These are phyloP conservation scores for Pelodiscus sinensis DNA, from an alignment of 2,113 vertebrate species.

Conservation along the genomic window DNA sequence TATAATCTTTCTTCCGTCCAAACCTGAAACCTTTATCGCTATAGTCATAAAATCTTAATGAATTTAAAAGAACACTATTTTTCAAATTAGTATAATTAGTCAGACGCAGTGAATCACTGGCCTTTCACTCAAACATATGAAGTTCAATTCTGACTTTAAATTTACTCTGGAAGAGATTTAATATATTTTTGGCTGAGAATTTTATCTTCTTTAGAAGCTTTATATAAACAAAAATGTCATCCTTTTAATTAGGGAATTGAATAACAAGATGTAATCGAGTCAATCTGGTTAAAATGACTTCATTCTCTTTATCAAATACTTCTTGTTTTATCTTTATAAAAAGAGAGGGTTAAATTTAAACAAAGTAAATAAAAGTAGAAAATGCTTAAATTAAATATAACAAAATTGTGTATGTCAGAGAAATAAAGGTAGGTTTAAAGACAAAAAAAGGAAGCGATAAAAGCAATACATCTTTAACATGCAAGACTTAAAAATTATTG, in stretches of 20 bases:
- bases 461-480: not conserved
- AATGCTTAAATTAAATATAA: not conserved
- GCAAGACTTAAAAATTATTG: not conserved
- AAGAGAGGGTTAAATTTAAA: not conserved
- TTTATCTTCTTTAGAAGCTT: constrained; percentile 43
- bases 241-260: constrained; percentile 59
- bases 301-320: constrained; percentile 45
- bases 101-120: constrained; percentile 35
- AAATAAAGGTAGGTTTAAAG: not conserved
- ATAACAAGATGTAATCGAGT: constrained; percentile 50
- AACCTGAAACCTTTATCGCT: constrained; percentile 3
- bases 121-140: constrained; percentile 7
- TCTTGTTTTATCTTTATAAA: constrained; percentile 16
- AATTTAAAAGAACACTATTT: constrained; percentile 38
- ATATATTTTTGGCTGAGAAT: constrained; percentile 60
- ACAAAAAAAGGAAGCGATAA: not conserved
- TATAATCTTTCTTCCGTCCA: constrained; percentile 9
- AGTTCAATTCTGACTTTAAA: constrained; percentile 21
- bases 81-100: constrained; percentile 46
- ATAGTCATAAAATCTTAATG: constrained; percentile 30
- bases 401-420: not conserved
- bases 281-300: constrained; percentile 32
- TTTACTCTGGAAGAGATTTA: constrained; percentile 22
- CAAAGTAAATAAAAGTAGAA: constrained; percentile 24
- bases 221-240: constrained; percentile 37